Conservation (phyloP, 2,888 invertebrate species). For the Scaptomyza reducta region DNA sequence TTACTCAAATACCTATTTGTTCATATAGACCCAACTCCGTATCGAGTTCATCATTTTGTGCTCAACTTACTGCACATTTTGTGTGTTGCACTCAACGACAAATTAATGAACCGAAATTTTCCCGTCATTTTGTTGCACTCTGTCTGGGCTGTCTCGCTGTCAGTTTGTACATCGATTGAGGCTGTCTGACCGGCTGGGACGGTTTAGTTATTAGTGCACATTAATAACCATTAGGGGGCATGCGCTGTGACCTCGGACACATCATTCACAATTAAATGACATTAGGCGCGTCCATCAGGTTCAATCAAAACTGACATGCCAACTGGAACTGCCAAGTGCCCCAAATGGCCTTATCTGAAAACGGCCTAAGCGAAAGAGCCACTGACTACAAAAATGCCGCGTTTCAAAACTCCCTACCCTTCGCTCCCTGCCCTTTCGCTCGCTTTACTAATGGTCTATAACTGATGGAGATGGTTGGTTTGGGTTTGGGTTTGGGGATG, state of each 20-base stretch:
- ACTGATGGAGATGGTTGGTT: constrained; percentile 30
- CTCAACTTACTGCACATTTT: not conserved
- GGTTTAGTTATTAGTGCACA: constrained; percentile 50
- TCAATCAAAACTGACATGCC: constrained; percentile 76
- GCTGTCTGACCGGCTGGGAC: constrained; percentile 2
- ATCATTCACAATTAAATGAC: constrained; percentile 76
- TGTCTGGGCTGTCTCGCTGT: not conserved
- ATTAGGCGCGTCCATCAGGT: constrained; percentile 71
- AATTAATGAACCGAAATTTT: constrained; percentile 24
- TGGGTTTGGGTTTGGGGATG: constrained; percentile 5
- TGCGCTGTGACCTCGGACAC: constrained; percentile 41
- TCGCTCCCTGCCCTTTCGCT: not conserved
- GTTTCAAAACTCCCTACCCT: constrained; percentile 3
- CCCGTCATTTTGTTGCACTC: constrained; percentile 22
- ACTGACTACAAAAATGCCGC: constrained; percentile 37
- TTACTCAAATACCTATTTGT: not conserved
- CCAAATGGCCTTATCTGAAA: constrained; percentile 35
- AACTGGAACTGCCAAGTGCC: constrained; percentile 38
- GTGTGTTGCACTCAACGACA: constrained; percentile 1
- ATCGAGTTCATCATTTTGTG: not conserved
- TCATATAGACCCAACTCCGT: not conserved
- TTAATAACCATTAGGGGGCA: constrained; percentile 59
- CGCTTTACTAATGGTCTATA: constrained; percentile 59
- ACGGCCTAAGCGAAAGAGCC: constrained; percentile 16
- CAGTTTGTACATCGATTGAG: not conserved